Conservation (phyloP, 2,797 vertebrate species). For the Yasuhikotakia modesta region DNA sequence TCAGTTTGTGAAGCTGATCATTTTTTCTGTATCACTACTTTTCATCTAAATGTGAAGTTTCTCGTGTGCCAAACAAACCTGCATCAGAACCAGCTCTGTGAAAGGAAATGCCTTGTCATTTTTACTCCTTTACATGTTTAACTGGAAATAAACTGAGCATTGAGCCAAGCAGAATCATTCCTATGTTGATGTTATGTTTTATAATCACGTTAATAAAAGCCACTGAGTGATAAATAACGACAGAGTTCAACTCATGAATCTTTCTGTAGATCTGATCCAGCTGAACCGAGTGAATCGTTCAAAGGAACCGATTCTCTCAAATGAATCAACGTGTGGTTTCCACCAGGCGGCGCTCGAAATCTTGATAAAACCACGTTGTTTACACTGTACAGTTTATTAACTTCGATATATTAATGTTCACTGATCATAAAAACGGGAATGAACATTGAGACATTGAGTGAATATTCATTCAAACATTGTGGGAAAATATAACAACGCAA, state of each 20-base stretch:
- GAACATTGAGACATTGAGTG: too few relatives aligned
- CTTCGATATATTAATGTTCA: too few relatives aligned
- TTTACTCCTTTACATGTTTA: background rate
- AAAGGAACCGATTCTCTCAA: background rate
- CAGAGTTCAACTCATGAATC: background rate
- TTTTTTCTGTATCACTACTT: background rate
- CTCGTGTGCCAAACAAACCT: background rate
- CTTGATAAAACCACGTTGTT: background rate
- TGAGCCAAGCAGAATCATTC: background rate
- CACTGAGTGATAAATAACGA: background rate
- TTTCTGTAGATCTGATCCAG: background rate
- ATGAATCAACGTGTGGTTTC: background rate
- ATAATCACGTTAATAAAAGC: too few relatives aligned
- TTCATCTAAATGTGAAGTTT: background rate
- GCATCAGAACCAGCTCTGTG: constrained; percentile 3
- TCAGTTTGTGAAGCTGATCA: constrained; percentile 15
- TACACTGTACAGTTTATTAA: background rate
- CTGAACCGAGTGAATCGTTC: background rate
- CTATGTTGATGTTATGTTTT: background rate
- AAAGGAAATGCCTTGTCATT: constrained; percentile 22
- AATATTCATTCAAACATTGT: too few relatives aligned
- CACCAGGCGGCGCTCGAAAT: background rate
- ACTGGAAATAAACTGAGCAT: constrained; percentile 24
- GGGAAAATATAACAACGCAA: too few relatives aligned
- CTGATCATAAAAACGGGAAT: too few relatives aligned